These are phyloP conservation scores for Simalia tracyae DNA, from an alignment of 2,797 vertebrate species.

Conservation along the genomic window DNA sequence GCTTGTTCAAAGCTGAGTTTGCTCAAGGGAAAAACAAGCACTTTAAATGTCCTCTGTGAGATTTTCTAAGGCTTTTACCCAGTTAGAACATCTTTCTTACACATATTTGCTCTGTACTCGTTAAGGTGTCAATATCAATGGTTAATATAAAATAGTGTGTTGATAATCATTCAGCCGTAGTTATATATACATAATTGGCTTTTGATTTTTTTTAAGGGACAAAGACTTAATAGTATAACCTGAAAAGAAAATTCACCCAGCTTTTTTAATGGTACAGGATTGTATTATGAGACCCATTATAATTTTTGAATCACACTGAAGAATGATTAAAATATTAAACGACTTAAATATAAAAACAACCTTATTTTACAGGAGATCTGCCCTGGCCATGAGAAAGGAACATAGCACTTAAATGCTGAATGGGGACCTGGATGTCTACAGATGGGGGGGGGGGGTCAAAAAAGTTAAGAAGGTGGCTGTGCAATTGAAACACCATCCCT, in stretches of 20 bases:
- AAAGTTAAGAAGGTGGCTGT: too few species aligned
- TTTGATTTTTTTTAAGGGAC: too few species aligned
- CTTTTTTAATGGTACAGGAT: not conserved
- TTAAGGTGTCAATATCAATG: too few species aligned
- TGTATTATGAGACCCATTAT: not conserved
- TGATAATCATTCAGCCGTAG: not conserved
- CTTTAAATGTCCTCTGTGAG: not conserved
- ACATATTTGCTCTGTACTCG: not conserved
- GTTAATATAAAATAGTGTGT: too few species aligned
- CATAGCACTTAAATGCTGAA: not conserved
- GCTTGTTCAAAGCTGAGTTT: constrained; percentile 31
- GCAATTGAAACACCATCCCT: too few species aligned
- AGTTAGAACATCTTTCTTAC: not conserved
- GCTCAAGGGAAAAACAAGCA: too few species aligned
- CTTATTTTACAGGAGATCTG: not conserved
- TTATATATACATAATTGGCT: not conserved
- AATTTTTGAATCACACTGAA: not conserved
- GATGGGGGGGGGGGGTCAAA: too few species aligned
- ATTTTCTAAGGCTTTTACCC: not conserved
- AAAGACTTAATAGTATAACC: too few species aligned
- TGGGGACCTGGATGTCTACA: too few species aligned
- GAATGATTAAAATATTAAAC: not conserved
- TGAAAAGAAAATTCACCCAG: too few species aligned
- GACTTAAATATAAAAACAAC: not conserved
- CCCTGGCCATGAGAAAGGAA: not conserved